Evolutionary conservation across 1,140 invertebrate species (phyloP), one percentile per base, ranked within the genome.

Genomic region (Stenopsyche tienmushanensis): DNA sequence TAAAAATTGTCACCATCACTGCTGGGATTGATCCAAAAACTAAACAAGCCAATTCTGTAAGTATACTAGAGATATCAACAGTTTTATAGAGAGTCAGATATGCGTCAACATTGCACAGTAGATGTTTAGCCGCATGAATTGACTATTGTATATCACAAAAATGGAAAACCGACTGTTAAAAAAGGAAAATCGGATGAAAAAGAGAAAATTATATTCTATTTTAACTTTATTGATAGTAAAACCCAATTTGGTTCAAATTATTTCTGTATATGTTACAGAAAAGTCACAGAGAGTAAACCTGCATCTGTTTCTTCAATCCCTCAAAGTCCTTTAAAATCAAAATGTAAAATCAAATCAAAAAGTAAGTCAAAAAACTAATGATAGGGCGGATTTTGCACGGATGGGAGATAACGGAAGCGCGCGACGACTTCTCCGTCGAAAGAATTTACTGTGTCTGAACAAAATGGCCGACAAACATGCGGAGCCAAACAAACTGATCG

Each of bases 1-100:
- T 79, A n/a, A 77, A 81, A 71, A 75, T 84, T 10, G 78, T 84
- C 1, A 81, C 83, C n/a, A 74, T 85, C 29, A 84, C 83, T 13
- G 80, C 81, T 21, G 82, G 78, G 72, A 78, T 80, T 65, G 82
- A 84, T 68, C 77, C 78, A 2, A 82, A 81, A 69, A 79, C 77
- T 8, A 85, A 84, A 63, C 84, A 83, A 72, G 80, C 82, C 55
- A 83, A 86, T 75, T 77, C 82, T 13, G 21, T 53, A 2, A 55
- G 50, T 24, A 65, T 62, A 21, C 50, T 50, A 0, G 69, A 70
- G 24, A 54, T 21, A 1, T 44, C 44, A 17, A 65, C 62, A 18
- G 62, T 70, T 24, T 59, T 70, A 21, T 65, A 7, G 69, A 70
- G 53, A 67, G 58, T 8, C 65, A 67, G 55, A 66, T 23, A 55